These are phyloP conservation scores for Coendou prehensilis DNA, from an alignment of 2,797 vertebrate genomes.

Conservation along the genomic window DNA sequence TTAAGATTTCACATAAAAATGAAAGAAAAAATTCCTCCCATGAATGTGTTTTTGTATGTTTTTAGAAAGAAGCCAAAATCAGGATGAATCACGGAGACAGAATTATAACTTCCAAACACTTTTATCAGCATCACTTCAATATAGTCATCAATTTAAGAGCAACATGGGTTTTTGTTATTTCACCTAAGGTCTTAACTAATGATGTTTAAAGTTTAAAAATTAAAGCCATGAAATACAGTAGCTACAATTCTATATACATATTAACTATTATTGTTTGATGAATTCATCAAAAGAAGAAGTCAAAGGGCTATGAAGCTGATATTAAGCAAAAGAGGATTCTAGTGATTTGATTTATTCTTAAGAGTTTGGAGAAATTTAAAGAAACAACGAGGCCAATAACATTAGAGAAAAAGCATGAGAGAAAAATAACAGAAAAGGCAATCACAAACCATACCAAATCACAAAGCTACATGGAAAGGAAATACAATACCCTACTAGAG, in stretches of 20 bases:
- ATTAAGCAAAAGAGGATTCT: background rate
- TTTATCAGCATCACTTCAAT: background rate
- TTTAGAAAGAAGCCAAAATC: background rate
- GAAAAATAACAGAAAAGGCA: background rate
- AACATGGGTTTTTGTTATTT: background rate
- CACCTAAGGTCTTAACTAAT: background rate
- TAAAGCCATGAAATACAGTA: background rate
- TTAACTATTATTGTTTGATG: background rate
- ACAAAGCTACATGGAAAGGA: background rate
- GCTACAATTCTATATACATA: conserved; percentile 32
- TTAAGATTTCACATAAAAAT: conserved; percentile 12
- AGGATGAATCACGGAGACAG: conserved; percentile 15
- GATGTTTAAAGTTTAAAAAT: conserved; percentile 13
- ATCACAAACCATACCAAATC: background rate
- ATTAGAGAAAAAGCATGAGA: background rate
- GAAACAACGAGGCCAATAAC: background rate
- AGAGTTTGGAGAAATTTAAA: background rate
- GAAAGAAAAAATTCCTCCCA: background rate
- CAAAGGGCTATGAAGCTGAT: background rate
- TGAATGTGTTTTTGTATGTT: background rate
- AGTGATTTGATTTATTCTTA: background rate
- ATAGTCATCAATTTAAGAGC: background rate
- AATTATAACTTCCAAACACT: background rate
- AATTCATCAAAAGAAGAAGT: background rate
- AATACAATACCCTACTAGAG: background rate